Percentiles rank a stretch among this genome's conserved stretches.
These are phyloP conservation scores for Diorhabda sublineata DNA, from an alignment of 1,140 invertebrate genomes.

Conservation along the genomic window DNA sequence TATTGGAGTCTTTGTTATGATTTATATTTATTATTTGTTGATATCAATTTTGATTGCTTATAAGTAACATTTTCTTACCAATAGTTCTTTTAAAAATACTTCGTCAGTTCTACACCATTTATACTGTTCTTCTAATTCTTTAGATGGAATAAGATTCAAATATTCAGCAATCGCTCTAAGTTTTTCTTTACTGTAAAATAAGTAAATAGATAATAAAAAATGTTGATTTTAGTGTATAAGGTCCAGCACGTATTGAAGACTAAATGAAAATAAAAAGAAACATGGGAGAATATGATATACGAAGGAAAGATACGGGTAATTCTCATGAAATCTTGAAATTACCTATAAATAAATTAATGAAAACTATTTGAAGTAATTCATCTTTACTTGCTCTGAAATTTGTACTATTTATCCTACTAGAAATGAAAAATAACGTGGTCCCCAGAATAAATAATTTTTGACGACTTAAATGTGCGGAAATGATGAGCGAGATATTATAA, in stretches of 20 bases:
- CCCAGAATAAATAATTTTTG: too few species aligned
- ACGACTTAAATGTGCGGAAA: too few species aligned
- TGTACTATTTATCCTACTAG: too few species aligned
- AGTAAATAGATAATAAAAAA: conserved; percentile 10
- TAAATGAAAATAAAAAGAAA: not conserved
- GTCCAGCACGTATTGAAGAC: too few species aligned
- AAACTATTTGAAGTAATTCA: too few species aligned
- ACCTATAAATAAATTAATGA: too few species aligned
- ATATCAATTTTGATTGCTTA: not conserved
- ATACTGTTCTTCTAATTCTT: conserved; percentile 61
- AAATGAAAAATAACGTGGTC: too few species aligned
- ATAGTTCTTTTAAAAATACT: conserved; percentile 77
- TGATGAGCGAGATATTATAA: too few species aligned
- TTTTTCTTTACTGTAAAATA: conserved; percentile 65
- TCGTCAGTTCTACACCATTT: conserved; percentile 73
- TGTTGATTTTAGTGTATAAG: not conserved
- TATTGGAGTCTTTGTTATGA: too few species aligned
- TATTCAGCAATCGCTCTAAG: conserved; percentile 81
- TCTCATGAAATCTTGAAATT: too few species aligned
- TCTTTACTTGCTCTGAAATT: too few species aligned
- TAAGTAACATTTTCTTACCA: conserved; percentile 57
- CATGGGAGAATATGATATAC: not conserved
- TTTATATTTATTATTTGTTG: not conserved
- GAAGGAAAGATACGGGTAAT: not conserved
- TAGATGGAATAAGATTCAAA: conserved; percentile 78